Conservation (phyloP, 1,140 invertebrate species). For the Papilio machaon region DNA sequence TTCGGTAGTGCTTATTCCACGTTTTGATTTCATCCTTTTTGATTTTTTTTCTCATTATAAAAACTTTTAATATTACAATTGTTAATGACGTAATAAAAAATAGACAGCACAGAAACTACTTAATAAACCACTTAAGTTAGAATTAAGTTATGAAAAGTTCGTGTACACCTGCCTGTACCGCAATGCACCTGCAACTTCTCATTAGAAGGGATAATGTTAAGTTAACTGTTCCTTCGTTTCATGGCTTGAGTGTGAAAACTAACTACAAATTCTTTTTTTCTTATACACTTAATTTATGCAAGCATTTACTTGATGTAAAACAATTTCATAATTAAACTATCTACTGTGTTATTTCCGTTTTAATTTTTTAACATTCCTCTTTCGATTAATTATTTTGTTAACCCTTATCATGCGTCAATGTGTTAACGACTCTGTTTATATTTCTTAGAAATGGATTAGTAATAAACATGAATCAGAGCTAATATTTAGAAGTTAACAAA, state of each 20-base stretch:
- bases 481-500: not conserved
- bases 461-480: not conserved
- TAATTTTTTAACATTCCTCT: not conserved
- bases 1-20: too few species aligned
- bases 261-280: not conserved
- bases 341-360: not conserved
- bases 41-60: too few species aligned
- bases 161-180: not conserved
- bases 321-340: not conserved
- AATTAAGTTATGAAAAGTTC: conserved; percentile 2
- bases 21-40: too few species aligned
- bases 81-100: not conserved
- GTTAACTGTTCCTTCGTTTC: not conserved
- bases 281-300: not conserved
- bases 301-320: not conserved
- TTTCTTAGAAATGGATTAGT: not conserved
- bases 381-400: not conserved
- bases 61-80: too few species aligned
- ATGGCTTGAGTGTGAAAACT: not conserved
- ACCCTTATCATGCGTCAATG: not conserved
- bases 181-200: conserved; percentile 19
- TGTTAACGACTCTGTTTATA: not conserved
- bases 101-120: not conserved
- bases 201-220: not conserved
- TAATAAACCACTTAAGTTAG: not conserved